These are phyloP conservation scores for Trinorchestia longiramus DNA, from an alignment of 1,140 invertebrate genomes.

Conservation along the genomic window DNA sequence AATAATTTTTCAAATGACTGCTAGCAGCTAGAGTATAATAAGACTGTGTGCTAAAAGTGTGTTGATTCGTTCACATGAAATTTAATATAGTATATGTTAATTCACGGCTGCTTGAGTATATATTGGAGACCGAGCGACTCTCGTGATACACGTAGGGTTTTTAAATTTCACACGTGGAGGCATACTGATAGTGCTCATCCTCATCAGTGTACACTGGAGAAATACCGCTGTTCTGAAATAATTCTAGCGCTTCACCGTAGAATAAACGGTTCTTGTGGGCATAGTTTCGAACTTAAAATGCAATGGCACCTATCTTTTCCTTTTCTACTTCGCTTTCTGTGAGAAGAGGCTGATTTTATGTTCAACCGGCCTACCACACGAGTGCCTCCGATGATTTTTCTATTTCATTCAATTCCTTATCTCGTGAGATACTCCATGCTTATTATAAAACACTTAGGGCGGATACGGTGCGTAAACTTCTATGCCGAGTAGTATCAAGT, in stretches of 20 bases:
- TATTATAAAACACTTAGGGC: neutral
- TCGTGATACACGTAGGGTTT: neutral
- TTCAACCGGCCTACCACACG: neutral
- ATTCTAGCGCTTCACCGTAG: neutral
- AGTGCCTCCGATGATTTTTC: neutral
- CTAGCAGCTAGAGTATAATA: neutral
- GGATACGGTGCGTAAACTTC: neutral
- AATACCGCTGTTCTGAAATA: neutral
- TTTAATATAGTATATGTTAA: neutral
- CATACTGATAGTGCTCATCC: neutral
- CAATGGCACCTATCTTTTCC: neutral
- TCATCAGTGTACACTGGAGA: neutral
- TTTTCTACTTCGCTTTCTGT: neutral
- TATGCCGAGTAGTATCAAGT: neutral
- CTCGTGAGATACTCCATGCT: neutral
- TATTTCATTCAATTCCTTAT: neutral
- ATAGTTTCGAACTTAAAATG: neutral
- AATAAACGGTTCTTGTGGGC: neutral
- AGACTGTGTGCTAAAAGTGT: neutral
- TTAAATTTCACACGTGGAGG: neutral
- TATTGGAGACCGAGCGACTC: neutral
- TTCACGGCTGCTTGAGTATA: neutral
- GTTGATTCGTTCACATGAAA: neutral
- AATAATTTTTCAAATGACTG: neutral
- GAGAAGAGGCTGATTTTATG: neutral